phyloP scores from a whole-genome alignment of 2,797 vertebrate species.

The Lophotriccus pileatus region DNA sequence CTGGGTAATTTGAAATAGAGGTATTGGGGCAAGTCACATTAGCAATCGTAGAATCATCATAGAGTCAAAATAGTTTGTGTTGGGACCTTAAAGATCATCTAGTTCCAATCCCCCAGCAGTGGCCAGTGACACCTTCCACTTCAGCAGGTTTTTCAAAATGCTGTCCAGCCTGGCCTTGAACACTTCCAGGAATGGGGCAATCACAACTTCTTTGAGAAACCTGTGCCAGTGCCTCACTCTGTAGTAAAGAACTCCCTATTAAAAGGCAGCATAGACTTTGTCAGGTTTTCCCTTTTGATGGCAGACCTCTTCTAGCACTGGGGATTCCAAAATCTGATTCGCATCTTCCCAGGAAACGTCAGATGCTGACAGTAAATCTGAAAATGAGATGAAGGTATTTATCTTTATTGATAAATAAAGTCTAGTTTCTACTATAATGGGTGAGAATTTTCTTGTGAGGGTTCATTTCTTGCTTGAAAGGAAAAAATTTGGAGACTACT shows the following conservation, averaged over 20 bases:
- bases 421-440: neutral
- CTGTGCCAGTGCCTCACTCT: neutral
- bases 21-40: neutral
- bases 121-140: neutral
- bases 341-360: neutral
- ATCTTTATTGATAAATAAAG: neutral
- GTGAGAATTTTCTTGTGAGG: neutral
- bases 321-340: neutral
- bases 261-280: neutral
- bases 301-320: neutral
- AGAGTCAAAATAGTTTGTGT: neutral
- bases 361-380: neutral
- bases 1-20: neutral
- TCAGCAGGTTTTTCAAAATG: neutral
- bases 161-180: neutral
- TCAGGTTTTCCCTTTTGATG: neutral
- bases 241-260: neutral
- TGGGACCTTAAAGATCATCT: neutral
- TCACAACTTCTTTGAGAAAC: neutral
- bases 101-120: fast-evolving
- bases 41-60: neutral
- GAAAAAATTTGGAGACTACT: neutral
- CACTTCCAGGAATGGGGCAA: fast-evolving
- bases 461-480: neutral
- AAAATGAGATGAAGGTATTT: neutral